phyloP scores from a whole-genome alignment of 2,113 vertebrate genomes.

The Caracal caracal region DNA sequence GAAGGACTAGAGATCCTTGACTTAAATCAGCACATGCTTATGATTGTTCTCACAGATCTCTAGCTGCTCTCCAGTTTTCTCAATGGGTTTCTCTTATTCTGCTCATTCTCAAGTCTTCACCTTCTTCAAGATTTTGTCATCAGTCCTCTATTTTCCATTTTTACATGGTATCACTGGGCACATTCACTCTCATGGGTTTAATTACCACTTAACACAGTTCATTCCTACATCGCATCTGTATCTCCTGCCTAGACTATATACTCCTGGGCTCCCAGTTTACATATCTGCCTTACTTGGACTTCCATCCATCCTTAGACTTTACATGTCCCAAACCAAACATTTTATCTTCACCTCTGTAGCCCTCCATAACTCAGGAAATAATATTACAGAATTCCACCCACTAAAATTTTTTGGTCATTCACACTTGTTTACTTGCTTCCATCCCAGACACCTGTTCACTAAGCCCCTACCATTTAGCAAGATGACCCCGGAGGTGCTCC shows the following conservation, averaged over 20 bases:
- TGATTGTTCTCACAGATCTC: not conserved
- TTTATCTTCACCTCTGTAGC: not conserved
- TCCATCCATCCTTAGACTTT: not conserved
- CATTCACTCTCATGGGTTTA: not conserved
- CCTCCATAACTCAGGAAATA: not conserved
- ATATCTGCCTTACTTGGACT: not conserved
- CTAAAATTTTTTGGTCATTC: not conserved
- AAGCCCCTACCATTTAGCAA: not conserved
- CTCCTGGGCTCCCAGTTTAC: not conserved
- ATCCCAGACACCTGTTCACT: not conserved
- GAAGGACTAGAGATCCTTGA: not conserved
- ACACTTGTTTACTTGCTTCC: not conserved
- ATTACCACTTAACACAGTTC: not conserved
- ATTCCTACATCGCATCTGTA: not conserved
- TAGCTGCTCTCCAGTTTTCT: not conserved
- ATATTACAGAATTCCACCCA: not conserved
- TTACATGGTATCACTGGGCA: not conserved
- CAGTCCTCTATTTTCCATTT: not conserved
- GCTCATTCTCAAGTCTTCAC: conserved; percentile 5
- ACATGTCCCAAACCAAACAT: not conserved
- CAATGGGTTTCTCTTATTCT: not conserved
- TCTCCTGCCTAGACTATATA: not conserved
- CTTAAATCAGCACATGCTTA: not conserved
- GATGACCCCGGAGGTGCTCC: not conserved
- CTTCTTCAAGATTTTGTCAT: not conserved